Evolutionary conservation across 1,140 invertebrate species (phyloP).

Genomic region (Elymnias hypermnestra): DNA sequence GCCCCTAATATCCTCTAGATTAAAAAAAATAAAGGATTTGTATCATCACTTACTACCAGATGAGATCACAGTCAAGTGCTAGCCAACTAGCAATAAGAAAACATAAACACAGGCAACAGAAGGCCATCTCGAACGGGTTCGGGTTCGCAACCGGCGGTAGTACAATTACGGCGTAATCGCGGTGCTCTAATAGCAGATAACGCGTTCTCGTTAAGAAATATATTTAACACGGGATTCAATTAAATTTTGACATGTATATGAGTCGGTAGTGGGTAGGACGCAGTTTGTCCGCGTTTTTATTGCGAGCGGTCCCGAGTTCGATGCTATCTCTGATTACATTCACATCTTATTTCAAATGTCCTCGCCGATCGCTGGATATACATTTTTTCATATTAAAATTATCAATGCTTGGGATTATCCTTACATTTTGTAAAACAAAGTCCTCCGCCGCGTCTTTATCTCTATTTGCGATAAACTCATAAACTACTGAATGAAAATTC

Average conservation of each 20-base stretch:
- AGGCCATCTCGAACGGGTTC: neutral
- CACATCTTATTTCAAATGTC: conserved; percentile 9
- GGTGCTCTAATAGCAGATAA: conserved; percentile 22
- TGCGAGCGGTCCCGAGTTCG: conserved; percentile 7
- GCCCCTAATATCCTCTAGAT: too few species aligned
- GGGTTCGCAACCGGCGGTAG: neutral
- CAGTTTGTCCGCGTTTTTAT: conserved; percentile 30
- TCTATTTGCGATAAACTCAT: too few species aligned
- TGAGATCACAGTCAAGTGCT: too few species aligned
- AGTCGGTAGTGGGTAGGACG: conserved; percentile 24
- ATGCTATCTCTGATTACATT: conserved; percentile 9
- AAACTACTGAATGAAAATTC: too few species aligned
- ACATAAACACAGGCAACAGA: too few species aligned
- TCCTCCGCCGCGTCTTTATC: too few species aligned
- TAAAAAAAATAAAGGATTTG: too few species aligned
- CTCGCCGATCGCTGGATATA: neutral
- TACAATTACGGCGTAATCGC: conserved; percentile 7
- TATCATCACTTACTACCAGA: too few species aligned
- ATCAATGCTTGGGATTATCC: too few species aligned
- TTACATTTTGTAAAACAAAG: too few species aligned
- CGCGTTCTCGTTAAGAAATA: conserved; percentile 39
- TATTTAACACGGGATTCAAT: conserved; percentile 58
- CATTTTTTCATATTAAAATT: conserved; percentile 3
- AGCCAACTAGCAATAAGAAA: too few species aligned
- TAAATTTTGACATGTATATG: conserved; percentile 60